phyloP scores from a whole-genome alignment of 2,888 invertebrate species.

The Macaria liturata region DNA sequence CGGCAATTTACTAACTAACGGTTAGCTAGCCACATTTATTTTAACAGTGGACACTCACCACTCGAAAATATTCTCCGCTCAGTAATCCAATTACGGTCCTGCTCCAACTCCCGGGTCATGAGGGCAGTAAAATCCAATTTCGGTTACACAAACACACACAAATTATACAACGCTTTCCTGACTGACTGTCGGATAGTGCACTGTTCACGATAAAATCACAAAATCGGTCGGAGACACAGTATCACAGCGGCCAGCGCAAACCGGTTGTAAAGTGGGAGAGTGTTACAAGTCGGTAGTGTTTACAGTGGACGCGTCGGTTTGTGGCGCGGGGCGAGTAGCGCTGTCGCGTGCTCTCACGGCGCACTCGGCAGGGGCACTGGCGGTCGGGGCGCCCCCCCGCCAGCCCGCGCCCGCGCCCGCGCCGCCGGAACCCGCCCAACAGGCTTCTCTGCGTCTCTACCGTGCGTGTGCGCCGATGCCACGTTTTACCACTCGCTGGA shows the following conservation, averaged over 20 bases:
- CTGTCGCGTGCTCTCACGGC: conserved; percentile 56
- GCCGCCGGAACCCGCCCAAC: conserved; percentile 66
- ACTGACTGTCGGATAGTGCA: conserved; percentile 52
- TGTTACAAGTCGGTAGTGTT: conserved; percentile 58
- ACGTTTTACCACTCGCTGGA: conserved; percentile 56
- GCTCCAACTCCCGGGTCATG: conserved; percentile 56
- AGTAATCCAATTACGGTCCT: conserved; percentile 63
- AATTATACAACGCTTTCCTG: conserved; percentile 45
- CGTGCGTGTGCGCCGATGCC: conserved; percentile 78
- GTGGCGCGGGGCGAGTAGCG: conserved; percentile 39
- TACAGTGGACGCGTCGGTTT: conserved; percentile 47
- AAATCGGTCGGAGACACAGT: conserved; percentile 45
- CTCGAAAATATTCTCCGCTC: conserved; percentile 49
- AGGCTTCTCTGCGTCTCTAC: conserved; percentile 56
- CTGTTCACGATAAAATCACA: conserved; percentile 62
- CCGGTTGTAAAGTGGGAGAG: conserved; percentile 70
- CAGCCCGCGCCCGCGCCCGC: conserved; percentile 24
- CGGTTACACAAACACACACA: conserved; percentile 44
- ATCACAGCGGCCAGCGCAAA: conserved; percentile 44
- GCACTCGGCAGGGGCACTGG: conserved; percentile 70
- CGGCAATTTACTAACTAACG: conserved; percentile 38
- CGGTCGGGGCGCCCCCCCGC: conserved; percentile 57
- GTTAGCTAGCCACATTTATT: conserved; percentile 38
- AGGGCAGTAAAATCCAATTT: conserved; percentile 42
- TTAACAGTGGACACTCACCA: conserved; percentile 56